Evolutionary conservation across 2,113 vertebrate genomes (phyloP).

Genomic region (Fukomys damarensis): DNA sequence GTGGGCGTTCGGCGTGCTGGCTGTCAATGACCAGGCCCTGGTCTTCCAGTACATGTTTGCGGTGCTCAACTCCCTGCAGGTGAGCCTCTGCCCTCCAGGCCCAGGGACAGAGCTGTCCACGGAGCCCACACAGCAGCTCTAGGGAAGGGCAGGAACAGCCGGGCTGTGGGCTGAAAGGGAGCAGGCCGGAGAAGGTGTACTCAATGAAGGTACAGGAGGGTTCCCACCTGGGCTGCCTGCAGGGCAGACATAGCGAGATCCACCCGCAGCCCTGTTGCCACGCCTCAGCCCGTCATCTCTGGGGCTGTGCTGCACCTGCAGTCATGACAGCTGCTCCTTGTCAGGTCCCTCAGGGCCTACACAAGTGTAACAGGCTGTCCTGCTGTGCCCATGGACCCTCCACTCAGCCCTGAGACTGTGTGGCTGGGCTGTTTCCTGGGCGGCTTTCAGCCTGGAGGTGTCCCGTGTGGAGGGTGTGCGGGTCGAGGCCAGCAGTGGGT

Average conservation of each 20-base stretch:
- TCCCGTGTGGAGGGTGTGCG: not conserved
- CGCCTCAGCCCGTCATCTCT: too few relatives aligned
- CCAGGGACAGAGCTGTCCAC: not conserved
- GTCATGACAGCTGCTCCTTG: not conserved
- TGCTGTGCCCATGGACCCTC: not conserved
- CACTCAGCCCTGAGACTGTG: not conserved
- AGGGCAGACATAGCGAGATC: not conserved
- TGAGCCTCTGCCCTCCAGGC: conserved; percentile 67
- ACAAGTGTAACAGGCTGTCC: not conserved
- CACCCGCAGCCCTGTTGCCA: not conserved
- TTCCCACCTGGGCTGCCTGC: not conserved
- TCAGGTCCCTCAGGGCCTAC: not conserved
- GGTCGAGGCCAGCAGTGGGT: not conserved
- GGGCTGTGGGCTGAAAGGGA: not conserved
- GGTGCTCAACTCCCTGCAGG: conserved; percentile 96
- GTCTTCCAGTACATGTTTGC: conserved; percentile 97
- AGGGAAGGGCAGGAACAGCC: not conserved
- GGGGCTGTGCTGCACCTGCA: not conserved
- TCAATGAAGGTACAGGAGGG: not conserved
- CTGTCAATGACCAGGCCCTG: conserved; percentile 91
- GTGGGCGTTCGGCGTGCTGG: conserved; percentile 97
- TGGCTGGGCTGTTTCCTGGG: too few relatives aligned
- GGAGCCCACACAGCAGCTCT: not conserved
- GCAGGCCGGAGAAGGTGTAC: not conserved
- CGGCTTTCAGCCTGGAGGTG: not conserved